Base-by-base conservation (phyloP, 1,140 invertebrate species). In the Heterodera schachtii region DNA sequence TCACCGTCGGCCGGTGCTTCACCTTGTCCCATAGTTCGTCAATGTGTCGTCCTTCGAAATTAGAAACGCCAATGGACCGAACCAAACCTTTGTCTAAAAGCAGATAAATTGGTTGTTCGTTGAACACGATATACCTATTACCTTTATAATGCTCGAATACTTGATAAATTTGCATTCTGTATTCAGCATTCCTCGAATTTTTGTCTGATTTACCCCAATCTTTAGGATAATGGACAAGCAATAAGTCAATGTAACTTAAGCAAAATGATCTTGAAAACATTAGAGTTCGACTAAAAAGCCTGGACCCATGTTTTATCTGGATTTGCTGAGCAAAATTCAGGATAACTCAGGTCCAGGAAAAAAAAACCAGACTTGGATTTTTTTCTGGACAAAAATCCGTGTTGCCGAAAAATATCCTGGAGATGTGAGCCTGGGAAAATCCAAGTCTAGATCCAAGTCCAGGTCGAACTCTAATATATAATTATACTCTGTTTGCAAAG, bases 51-150 rank as follows among this genome's bases (percentile, higher is more conserved):
- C 93, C 89, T 52, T 93, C 94, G 87, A 94, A 96, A 90, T 96
- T 96, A 0, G 94, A 95, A 0, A 96, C 94, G 6, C 95, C 95
- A 83, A 95, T 94, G 3, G 93, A 92, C 88, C 92, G 93, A 3
- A 95, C 71, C 79, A 89, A 89, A 9, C 87, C 89, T n/a, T 60
- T 82, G n/a, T 84, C 73, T 82, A 64, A 47, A 80, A 66, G 41
- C 47, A 19, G 60, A 80, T 1, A 31, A 31, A 31, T 31, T 31
- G 31, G 31, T 1, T 1, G 31, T 31, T 31, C 31, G 31, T 31
- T 31, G 31, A 31, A 31, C 31, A 31, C 31, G 31, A 31, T 31
- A 31, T 31, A 31, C 31, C n/a, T n/a, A n/a, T n/a, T 57, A 83
- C 78, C 81, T 84, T 84, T 83, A 49, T 84, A 82, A 41, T 81